Base-by-base conservation (phyloP, 1,140 invertebrate species). In the Octopus bimaculoides region DNA sequence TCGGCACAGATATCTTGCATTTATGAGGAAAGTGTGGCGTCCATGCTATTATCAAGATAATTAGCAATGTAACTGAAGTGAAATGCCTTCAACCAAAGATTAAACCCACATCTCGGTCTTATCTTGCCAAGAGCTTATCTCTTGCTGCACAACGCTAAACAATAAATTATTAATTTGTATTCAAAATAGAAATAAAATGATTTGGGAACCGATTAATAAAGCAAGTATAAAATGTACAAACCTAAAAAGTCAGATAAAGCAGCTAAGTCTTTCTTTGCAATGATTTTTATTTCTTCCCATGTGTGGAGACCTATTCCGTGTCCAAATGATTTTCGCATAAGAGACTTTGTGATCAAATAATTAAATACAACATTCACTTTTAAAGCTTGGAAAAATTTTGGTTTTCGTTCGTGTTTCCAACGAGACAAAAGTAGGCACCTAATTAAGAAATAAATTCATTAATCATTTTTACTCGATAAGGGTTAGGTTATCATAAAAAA, bases 251-350 rank as follows among this genome's bases (percentile, higher is more conserved):
- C 78, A 5, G 83, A 84, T 0, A 85, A 20, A 8, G 84, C 84
- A 7, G 66, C 69, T 10, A 85, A 41, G 56, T 85, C 84, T 12
- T 78, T 69, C n/a, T 83, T 80, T 26, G 79, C 80, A 14, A 85
- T 81, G 17, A 73, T 12, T 4, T 77, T 76, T 0, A 84, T 78
- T 77, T 85, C 84, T 55, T 81, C 79, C 53, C 82, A 26, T 5
- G 75, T 77, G 76, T 85, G 83, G 14, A 83, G 75, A 41, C 83
- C 83, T 26, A 85, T 82, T 12, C 84, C 84, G 5, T 85, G 84
- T 26, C 78, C 20, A n/a, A 69, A 80, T 4, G 80, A 71, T 41
- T 79, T 75, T 1, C 41, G 54, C 53, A 54, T 53, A 4, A 80
- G 80, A n/a, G 80, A 77, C n/a, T 78, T 41, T 14, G 77, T 55